Evolutionary conservation across 2,888 invertebrate genomes (phyloP), one percentile per base, ranked within the genome.

Genomic region (Luffia ferchaultella): DNA sequence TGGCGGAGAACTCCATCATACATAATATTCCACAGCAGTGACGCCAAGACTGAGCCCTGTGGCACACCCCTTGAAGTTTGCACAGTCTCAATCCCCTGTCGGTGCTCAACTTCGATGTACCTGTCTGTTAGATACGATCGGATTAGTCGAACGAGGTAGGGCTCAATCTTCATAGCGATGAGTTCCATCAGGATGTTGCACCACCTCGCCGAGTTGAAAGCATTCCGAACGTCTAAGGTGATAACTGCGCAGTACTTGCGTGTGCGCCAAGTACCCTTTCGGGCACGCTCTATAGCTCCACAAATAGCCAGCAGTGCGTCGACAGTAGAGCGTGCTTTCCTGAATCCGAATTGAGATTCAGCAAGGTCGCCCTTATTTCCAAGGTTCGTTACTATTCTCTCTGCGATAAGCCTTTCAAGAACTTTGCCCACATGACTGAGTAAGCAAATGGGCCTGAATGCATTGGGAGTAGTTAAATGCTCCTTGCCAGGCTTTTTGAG

Each of bases 1-100:
- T 20, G 41, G 17, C 53, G 49, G 42, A 56, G 51, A 3, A 53
- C 49, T 50, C 48, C 41, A 20, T 54, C 49, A 15, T 40, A 40
- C 40, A 40, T 40, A 15, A 40, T 40, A 40, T 40, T 40, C 40
- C 40, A 40, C 15, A 40, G 40, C 40, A 40, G 40, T 15, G 40
- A 40, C 7, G 40, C 40, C n/a, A n/a, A n/a, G n/a, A n/a, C n/a
- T n/a, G n/a, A n/a, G n/a, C n/a, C n/a, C n/a, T n/a, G n/a, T n/a
- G 40, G 40, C 40, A 40, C 40, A 15, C 40, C 40, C 15, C 40
- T 40, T 7, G 7, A 9, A 40, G 15, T 40, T 40, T 15, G 7
- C 15, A 40, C 15, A 15, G 9, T 7, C 7, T 40, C 40, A 7
- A 15, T 9, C 7, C 40, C 40, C 40, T 40, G 40, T 7, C 40